Base-by-base conservation (phyloP, 2,888 invertebrate genomes). In the Adineta ricciae region DNA sequence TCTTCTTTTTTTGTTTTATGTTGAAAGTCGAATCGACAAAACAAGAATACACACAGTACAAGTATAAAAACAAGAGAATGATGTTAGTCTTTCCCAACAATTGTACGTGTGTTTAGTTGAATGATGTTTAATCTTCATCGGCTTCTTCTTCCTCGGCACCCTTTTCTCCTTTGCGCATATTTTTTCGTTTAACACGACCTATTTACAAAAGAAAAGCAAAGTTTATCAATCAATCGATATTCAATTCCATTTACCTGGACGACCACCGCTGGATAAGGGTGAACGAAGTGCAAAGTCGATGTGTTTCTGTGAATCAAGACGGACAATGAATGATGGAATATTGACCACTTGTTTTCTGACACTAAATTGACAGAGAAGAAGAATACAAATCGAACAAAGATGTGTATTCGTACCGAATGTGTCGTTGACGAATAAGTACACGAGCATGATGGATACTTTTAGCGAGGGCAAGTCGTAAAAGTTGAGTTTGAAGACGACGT, bases 131-230 rank as follows among this genome's bases (percentile, higher is more conserved):
- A 41, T 78, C 78, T 78, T 78, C 78, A 41, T 78, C 78, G 24
- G 24, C 78, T 8, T 94, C 95, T 83, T 89, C 91, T 85, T 86
- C 86, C 89, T 93, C 93, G 89, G 94, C 94, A 86, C 94, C 94
- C 84, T 89, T 89, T 84, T 90, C 89, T 86, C 89, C 93, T 93
- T 97, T 98, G 91, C 95, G 94, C 91, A 95, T 92, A 93, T 98
- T 99, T 95, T 96, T 97, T 95, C 99, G 95, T 97, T 98, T 99
- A 89, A 99, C 99, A 91, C 98, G 97, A 85, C 99, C 99, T 90
- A 88, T 19, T 36, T n/a, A 7, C 27, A 11, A 88, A 87, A 84
- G 83, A 73, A 32, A 84, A 73, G n/a, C 11, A 27, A 56, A 1
- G 9, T 46, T 46, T 46, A 11, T 46, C 46, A n/a, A 54, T 24